Conservation (phyloP, 2,888 invertebrate species). For the Nymphalis polychloros region DNA sequence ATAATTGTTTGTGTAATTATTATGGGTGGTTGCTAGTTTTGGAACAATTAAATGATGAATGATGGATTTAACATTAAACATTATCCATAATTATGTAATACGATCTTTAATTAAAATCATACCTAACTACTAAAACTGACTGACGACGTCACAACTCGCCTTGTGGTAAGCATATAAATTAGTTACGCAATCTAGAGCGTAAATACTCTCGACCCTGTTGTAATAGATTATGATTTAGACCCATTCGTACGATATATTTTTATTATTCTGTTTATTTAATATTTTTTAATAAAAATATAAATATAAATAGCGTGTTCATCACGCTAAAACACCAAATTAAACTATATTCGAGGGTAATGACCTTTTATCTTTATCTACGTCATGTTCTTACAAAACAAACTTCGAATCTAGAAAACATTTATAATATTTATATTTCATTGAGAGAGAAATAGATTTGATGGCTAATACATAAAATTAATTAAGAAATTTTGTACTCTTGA, state of each 20-base stretch:
- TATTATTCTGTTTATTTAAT: too few species aligned
- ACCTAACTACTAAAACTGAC: conserved; percentile 14
- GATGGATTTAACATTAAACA: not conserved
- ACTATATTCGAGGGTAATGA: not conserved
- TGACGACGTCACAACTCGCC: conserved; percentile 23
- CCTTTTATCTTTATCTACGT: not conserved
- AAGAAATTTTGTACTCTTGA: too few species aligned
- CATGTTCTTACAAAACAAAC: too few species aligned
- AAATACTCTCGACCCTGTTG: conserved; percentile 21
- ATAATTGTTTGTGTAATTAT: too few species aligned
- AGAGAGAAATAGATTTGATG: too few species aligned
- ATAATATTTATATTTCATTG: too few species aligned
- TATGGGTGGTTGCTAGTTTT: too few species aligned
- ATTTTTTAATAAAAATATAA: too few species aligned
- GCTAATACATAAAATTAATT: too few species aligned
- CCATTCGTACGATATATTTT: not conserved
- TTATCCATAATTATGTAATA: conserved; percentile 4
- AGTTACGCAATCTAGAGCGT: conserved; percentile 23
- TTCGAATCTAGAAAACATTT: too few species aligned
- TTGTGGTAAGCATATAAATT: conserved; percentile 25
- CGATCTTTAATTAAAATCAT: conserved; percentile 17
- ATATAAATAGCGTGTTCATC: not conserved
- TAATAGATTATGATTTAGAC: conserved; percentile 21
- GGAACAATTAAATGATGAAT: not conserved
- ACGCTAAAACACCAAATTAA: not conserved